Conservation (phyloP, 1,140 invertebrate genomes). For the Papilio aristodemus region DNA sequence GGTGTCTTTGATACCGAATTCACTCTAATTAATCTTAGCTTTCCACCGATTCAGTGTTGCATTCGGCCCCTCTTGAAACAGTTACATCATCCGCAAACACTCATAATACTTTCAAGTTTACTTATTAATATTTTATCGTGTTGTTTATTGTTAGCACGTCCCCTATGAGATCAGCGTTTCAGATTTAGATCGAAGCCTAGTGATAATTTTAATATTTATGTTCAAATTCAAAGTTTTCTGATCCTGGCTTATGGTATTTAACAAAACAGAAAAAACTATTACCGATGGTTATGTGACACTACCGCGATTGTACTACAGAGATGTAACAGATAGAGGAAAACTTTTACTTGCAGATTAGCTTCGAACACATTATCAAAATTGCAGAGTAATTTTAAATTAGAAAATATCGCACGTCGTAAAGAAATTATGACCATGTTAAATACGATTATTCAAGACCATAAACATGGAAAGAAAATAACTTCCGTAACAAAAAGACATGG, state of each 20-base stretch:
- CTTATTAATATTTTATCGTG: not conserved
- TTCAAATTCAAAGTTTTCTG: too few species aligned
- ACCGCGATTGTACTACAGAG: not conserved
- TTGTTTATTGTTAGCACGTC: too few species aligned
- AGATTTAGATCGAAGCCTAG: not conserved
- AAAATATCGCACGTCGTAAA: conserved; percentile 2
- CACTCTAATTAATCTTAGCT: conserved; percentile 47
- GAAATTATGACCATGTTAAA: not conserved
- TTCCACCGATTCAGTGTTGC: conserved; percentile 27
- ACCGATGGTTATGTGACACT: not conserved
- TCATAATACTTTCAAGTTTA: not conserved
- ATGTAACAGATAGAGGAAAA: not conserved
- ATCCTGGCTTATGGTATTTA: too few species aligned
- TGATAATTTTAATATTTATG: too few species aligned
- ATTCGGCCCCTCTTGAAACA: not conserved
- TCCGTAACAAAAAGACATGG: not conserved
- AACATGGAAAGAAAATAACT: not conserved
- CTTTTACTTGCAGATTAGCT: not conserved
- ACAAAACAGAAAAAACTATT: too few species aligned
- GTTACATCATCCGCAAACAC: not conserved
- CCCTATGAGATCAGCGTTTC: too few species aligned
- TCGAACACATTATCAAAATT: not conserved
- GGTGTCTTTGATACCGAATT: conserved; percentile 51
- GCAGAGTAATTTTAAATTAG: conserved; percentile 1
- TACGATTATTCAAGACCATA: not conserved